phyloP scores from a whole-genome alignment of 2,113 vertebrate genomes.

The Cricetomys ansorgei region DNA sequence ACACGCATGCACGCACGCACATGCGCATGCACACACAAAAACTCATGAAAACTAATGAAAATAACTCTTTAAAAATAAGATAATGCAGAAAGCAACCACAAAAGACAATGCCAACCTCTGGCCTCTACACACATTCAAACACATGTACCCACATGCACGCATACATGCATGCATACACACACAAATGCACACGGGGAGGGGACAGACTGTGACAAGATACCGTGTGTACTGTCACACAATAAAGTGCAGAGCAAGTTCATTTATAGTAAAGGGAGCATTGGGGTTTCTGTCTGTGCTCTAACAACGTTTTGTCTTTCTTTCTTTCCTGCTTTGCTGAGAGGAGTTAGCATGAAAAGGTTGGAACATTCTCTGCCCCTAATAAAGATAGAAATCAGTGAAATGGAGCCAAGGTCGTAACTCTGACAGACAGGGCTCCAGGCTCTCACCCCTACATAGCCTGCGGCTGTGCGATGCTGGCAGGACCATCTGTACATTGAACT shows the following conservation, averaged over 20 bases:
- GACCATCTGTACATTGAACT: neutral
- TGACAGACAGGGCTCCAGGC: neutral
- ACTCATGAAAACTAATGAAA: neutral
- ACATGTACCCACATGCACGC: too few species aligned
- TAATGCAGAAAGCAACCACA: neutral
- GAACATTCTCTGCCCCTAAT: slow-evolving; percentile 29
- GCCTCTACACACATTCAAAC: neutral
- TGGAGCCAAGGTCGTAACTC: neutral
- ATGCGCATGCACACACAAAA: neutral
- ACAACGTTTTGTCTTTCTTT: neutral
- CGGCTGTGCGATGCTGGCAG: neutral
- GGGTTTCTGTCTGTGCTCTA: neutral
- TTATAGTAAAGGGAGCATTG: accelerated
- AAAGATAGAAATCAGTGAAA: slow-evolving; percentile 3
- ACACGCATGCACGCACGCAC: neutral
- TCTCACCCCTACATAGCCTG: neutral
- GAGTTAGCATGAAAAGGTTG: neutral
- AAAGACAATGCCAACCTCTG: neutral
- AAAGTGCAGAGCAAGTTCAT: neutral
- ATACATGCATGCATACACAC: too few species aligned
- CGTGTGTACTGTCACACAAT: neutral
- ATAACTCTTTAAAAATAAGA: neutral
- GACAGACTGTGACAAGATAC: neutral
- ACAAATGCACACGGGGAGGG: too few species aligned
- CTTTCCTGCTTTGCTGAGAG: neutral